Evolutionary conservation across 2,888 invertebrate genomes (phyloP).

Genomic region (Epinotia bilunana): DNA sequence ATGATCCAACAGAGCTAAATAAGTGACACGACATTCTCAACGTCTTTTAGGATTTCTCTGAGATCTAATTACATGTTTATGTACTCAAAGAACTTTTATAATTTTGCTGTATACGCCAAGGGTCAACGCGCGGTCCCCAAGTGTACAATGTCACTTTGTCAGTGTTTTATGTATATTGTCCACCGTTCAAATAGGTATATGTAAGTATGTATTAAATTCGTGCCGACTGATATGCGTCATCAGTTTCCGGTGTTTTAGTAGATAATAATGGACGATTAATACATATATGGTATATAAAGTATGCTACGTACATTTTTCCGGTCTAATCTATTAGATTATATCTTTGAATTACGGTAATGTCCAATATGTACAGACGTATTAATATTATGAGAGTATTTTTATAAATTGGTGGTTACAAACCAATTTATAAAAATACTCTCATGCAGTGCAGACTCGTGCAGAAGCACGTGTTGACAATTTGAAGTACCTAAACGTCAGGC

Average conservation of each 20-base stretch:
- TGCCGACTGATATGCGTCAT: slow-evolving; percentile 9
- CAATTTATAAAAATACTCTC: too few species aligned
- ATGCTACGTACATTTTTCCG: background rate
- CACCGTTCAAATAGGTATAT: background rate
- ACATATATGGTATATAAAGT: slow-evolving; percentile 3
- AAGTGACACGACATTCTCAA: too few species aligned
- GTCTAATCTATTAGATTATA: slow-evolving; percentile 6
- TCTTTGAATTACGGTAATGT: slow-evolving; percentile 3
- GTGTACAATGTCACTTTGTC: slow-evolving; percentile 12
- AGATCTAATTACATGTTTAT: too few species aligned
- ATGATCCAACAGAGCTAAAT: too few species aligned
- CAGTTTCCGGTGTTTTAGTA: slow-evolving; percentile 18
- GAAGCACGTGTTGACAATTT: background rate
- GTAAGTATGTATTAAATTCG: background rate
- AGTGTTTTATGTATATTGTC: slow-evolving; percentile 17
- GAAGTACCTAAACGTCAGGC: background rate
- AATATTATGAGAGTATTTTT: slow-evolving; percentile 2
- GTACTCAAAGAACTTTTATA: too few species aligned
- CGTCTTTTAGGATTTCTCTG: too few species aligned
- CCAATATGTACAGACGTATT: background rate
- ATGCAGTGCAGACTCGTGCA: background rate
- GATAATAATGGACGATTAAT: slow-evolving; percentile 16
- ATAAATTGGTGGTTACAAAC: slow-evolving; percentile 19
- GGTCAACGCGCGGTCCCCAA: slow-evolving; percentile 11
- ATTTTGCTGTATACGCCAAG: background rate